phyloP scores from a whole-genome alignment of 2,797 vertebrate genomes.

The Malacoctenus gilli region DNA sequence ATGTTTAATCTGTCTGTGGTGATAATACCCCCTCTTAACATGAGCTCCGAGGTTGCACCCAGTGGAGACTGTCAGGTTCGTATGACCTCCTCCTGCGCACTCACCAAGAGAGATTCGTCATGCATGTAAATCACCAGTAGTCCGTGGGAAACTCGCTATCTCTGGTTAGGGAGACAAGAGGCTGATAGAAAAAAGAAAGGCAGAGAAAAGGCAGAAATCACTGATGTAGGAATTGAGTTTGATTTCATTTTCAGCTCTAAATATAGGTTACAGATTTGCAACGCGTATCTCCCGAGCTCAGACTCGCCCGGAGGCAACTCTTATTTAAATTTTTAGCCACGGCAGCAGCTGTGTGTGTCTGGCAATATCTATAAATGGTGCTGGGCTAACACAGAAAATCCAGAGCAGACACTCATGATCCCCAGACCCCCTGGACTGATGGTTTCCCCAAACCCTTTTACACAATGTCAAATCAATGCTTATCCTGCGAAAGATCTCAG shows the following conservation, averaged over 20 bases:
- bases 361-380: not conserved
- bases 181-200: constrained; percentile 32
- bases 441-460: too few relatives aligned
- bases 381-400: not conserved
- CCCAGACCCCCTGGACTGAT: not conserved
- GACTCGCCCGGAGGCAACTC: not conserved
- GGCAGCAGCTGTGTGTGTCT: not conserved
- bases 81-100: constrained; percentile 43
- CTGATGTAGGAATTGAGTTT: constrained; percentile 7
- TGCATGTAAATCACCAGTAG: constrained; percentile 51
- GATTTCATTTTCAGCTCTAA: constrained; percentile 12
- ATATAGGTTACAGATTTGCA: not conserved
- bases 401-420: not conserved
- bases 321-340: not conserved
- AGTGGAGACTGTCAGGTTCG: constrained; percentile 45
- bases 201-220: constrained; percentile 4
- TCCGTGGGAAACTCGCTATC: constrained; percentile 39
- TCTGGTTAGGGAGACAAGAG: constrained; percentile 20
- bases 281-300: not conserved
- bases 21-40: constrained; percentile 6
- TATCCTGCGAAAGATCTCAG: too few relatives aligned
- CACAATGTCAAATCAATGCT: too few relatives aligned
- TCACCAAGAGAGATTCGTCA: constrained; percentile 30
- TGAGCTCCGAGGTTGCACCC: constrained; percentile 31
- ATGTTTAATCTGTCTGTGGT: constrained; percentile 30